Conservation (phyloP, 2,888 invertebrate species). For the Sarcophaga carnaria region DNA sequence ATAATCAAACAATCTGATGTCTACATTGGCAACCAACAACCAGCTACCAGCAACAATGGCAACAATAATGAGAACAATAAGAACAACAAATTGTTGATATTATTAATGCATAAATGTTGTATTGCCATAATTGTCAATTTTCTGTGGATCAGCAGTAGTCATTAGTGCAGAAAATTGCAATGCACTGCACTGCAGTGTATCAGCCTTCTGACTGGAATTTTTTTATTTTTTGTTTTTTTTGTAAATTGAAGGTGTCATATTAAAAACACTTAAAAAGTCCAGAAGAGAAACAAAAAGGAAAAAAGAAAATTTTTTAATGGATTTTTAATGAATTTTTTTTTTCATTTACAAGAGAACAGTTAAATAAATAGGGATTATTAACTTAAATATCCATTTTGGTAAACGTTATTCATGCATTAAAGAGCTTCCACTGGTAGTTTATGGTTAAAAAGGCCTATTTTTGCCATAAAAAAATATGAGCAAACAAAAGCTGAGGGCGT, state of each 20-base stretch:
- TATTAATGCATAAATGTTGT: conserved; percentile 59
- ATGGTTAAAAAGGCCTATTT: too few species aligned
- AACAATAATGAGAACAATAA: neutral
- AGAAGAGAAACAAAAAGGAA: neutral
- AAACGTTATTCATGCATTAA: neutral
- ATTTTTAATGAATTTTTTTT: conserved; percentile 50
- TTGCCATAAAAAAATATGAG: too few species aligned
- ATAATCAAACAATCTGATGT: conserved; percentile 22
- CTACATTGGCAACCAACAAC: neutral
- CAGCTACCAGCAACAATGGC: too few species aligned
- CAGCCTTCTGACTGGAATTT: neutral
- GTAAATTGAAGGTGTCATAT: conserved; percentile 50
- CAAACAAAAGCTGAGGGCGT: too few species aligned
- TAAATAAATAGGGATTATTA: conserved; percentile 13
- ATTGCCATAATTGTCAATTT: conserved; percentile 51
- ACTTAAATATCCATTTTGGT: neutral
- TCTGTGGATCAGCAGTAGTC: conserved; percentile 9
- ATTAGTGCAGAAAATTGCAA: conserved; percentile 17
- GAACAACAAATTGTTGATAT: conserved; percentile 48
- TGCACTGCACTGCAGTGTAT: neutral
- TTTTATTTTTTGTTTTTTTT: neutral
- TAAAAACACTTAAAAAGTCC: conserved; percentile 40
- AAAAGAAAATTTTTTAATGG: conserved; percentile 47
- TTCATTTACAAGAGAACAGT: conserved; percentile 25
- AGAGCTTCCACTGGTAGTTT: neutral